Base-by-base conservation (phyloP, 1,140 invertebrate genomes). In the Drosophila punjabiensis region DNA sequence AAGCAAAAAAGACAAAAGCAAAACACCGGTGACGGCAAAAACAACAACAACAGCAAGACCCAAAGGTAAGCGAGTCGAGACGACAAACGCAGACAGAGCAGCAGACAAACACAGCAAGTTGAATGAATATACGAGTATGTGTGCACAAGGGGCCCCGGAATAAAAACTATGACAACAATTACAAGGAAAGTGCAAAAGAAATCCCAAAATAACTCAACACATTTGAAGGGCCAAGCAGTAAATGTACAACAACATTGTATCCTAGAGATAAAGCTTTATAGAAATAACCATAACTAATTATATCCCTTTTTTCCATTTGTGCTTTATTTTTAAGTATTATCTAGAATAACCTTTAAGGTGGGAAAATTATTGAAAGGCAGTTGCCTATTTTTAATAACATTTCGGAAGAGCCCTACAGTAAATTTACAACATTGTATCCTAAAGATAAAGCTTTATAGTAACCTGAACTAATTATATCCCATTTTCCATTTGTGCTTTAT, bases 121-220 rank as follows among this genome's bases (percentile, higher is more conserved):
- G 61, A 88, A 83, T 83, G 78, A 84, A 79, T 79, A 82, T n/a
- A 16, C 53, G 53, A 56, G 53, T 56, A 16, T 56, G 18, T 56
- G 33, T 56, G 14, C 20, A 16, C 14, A 18, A 10, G 14, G 18
- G 18, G 7, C n/a, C n/a, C 8, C 33, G 8, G 53, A 56, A 56
- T 24, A 56, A 56, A 33, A 56, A 56, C 53, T 37, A 56, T 56
- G 33, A 37, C 53, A 56, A 56, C 53, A 37, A 56, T 56, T 56
- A 56, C 53, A 24, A 37, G 33, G 33, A 56, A 37, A 56, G 53
- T 37, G 53, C 53, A 9, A 56, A 37, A 20, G 53, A 37, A 56
- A 56, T 56, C 33, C 33, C 5, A 56, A 37, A 56, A 37, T 56
- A 37, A 35, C 32, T 24, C 9, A 33, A 35, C 11, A 11, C n/a